Percentiles rank a stretch among this genome's conserved stretches.
phyloP scores from a whole-genome alignment of 2,113 vertebrate genomes.

The Montifringilla adamsi region DNA sequence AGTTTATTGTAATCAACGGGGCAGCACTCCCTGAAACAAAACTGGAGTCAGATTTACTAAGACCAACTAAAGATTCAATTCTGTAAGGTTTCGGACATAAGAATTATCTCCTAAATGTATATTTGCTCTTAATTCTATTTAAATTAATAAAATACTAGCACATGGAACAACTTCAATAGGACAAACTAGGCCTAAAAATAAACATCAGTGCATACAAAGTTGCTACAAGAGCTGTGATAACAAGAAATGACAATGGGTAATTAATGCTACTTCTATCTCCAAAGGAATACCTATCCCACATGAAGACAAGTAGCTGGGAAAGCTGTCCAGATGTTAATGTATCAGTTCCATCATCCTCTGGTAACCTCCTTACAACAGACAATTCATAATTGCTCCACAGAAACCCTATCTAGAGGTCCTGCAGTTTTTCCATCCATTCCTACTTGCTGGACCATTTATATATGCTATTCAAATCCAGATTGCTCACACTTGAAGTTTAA shows the following conservation, averaged over 20 bases:
- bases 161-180: neutral
- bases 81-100: neutral
- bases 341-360: neutral
- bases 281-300: neutral
- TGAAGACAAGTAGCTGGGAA: neutral
- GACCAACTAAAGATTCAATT: neutral
- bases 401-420: neutral
- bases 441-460: neutral
- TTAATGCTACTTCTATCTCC: fast-evolving
- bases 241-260: neutral
- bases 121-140: neutral
- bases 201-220: neutral
- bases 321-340: neutral
- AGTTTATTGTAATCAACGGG: neutral
- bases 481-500: neutral
- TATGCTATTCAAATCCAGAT: neutral
- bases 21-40: neutral
- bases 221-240: neutral
- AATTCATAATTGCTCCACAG: neutral
- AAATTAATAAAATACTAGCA: neutral
- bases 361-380: neutral
- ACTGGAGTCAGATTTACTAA: neutral
- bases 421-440: neutral
- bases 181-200: neutral
- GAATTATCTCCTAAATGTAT: neutral